phyloP scores from a whole-genome alignment of 2,888 invertebrate species.

The Diabrotica balteata region DNA sequence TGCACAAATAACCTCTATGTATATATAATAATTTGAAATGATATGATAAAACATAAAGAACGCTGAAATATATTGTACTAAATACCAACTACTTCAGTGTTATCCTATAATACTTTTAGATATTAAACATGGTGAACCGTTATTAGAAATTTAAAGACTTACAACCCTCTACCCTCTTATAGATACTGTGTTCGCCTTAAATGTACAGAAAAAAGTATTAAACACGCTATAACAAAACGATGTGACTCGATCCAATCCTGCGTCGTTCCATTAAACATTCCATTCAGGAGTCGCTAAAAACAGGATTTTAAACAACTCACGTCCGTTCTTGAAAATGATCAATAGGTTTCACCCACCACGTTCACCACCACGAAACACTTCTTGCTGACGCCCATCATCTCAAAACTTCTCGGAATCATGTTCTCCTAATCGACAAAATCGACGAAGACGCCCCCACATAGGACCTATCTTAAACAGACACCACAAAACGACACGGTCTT shows the following conservation, averaged over 20 bases:
- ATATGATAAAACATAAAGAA: no score
- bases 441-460: conserved; percentile 14
- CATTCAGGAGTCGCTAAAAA: conserved; percentile 6
- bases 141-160: no score
- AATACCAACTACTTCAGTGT: no score
- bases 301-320: conserved; percentile 18
- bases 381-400: conserved; percentile 5
- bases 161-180: no score
- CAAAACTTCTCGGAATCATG: background rate
- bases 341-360: conserved; percentile 11
- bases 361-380: conserved; percentile 15
- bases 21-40: no score
- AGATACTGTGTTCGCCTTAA: background rate
- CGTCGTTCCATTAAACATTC: conserved; percentile 5
- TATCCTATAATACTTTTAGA: no score
- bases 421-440: conserved; percentile 13
- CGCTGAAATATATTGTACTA: no score
- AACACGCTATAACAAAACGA: background rate
- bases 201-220: no score
- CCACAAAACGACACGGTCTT: background rate
- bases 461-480: conserved; percentile 2
- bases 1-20: no score
- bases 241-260: background rate
- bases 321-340: conserved; percentile 24
- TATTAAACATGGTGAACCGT: no score